Evolutionary conservation across 2,888 invertebrate species (phyloP).

Genomic region (Drosophila anomalipes): DNA sequence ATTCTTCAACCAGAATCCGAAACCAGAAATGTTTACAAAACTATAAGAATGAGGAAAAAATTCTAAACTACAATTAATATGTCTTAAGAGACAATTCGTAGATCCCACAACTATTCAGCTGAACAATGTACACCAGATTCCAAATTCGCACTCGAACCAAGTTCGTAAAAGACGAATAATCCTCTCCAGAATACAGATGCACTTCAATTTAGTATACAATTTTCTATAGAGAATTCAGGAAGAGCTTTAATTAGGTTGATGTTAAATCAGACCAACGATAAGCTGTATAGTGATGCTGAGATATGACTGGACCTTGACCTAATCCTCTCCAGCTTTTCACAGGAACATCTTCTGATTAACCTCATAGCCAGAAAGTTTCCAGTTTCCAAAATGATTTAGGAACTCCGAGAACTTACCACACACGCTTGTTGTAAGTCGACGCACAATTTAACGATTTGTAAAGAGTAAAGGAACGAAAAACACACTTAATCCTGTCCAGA

Average conservation of each 20-base stretch:
- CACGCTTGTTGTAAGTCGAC: not conserved
- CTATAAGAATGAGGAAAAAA: not conserved
- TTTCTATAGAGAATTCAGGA: no score
- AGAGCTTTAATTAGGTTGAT: not conserved
- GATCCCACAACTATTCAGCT: not conserved
- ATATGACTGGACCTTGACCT: not conserved
- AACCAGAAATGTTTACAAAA: not conserved
- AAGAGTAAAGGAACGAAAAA: not conserved
- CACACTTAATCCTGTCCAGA: constrained; percentile 26
- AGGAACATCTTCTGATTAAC: not conserved
- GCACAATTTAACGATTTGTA: not conserved
- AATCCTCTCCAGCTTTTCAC: constrained; percentile 24
- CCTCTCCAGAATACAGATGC: not conserved
- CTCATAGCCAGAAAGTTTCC: not conserved
- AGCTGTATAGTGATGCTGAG: no score
- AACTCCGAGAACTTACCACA: not conserved
- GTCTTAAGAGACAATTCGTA: not conserved
- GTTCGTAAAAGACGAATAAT: not conserved
- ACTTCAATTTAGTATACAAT: not conserved
- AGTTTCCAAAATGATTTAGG: not conserved
- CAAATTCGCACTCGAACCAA: not conserved
- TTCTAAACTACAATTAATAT: not conserved
- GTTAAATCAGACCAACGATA: not conserved
- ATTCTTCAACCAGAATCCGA: not conserved
- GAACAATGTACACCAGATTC: not conserved